These are phyloP conservation scores for Limenitis camilla DNA, from an alignment of 2,888 invertebrate genomes.

Conservation along the genomic window DNA sequence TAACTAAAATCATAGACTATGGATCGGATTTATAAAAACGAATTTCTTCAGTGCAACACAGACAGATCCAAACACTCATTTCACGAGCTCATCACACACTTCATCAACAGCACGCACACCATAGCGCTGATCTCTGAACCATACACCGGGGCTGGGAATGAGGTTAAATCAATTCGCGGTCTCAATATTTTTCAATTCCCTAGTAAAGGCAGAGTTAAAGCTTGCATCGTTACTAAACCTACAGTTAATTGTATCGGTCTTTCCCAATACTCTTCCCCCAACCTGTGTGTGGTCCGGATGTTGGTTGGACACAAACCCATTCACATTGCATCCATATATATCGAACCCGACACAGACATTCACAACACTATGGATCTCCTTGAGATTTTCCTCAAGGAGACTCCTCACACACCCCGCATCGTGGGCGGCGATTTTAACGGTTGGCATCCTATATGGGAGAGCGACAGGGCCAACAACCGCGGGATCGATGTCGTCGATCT, in stretches of 20 bases:
- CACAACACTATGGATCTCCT: conserved; percentile 1
- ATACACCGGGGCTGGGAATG: conserved; percentile 4
- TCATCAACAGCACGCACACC: neutral
- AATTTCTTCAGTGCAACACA: neutral
- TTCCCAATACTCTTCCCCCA: conserved; percentile 9
- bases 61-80: neutral
- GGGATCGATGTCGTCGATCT: conserved; percentile 10
- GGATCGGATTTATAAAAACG: too few species aligned
- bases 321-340: conserved; percentile 14
- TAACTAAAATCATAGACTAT: too few species aligned
- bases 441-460: conserved; percentile 19
- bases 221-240: conserved; percentile 3
- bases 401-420: neutral
- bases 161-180: conserved; percentile 7
- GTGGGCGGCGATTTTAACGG: conserved; percentile 21
- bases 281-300: conserved; percentile 7
- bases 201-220: neutral
- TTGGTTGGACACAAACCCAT: neutral
- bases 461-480: conserved; percentile 1
- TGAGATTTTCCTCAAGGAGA: conserved; percentile 2
- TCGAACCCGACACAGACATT: conserved; percentile 12
- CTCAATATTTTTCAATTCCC: conserved; percentile 11
- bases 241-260: neutral
- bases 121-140: conserved; percentile 15
- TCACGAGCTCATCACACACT: neutral